Evolutionary conservation across 92 coral and sea anemone species (phyloP), one percentile per base, ranked within the genome.

Genomic region (Palythoa caribaeorum): DNA sequence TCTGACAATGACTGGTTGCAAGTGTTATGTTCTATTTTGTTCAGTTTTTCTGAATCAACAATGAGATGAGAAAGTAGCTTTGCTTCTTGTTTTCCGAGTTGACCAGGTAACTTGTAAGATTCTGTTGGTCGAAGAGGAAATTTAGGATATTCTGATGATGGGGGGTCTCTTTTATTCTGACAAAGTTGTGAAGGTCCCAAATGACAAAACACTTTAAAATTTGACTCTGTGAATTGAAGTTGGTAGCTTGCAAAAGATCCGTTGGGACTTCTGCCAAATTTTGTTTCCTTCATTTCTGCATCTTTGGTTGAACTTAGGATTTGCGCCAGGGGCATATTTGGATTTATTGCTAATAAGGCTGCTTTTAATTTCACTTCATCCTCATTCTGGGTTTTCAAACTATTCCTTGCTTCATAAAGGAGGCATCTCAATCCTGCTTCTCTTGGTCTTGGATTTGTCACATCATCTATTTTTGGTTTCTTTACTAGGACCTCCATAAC

Each of bases 401-500:
- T 78, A 63, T 17, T 39, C 65, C 92, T 89, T 71, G 89, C 84
- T 17, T 83, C 89, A 51, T 89, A 74, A 1, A 83, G 55, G 37
- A 89, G 83, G 11, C 72, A 73, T 21, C 76, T 89, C 13, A 87
- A 55, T 70, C 90, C 93, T 87, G 76, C 76, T 65, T 74, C 86
- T 78, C 77, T 38, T 55, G 68, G 84, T 47, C 51, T 60, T 28
- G 28, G 71, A 66, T 69, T 1, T 10, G 80, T 68, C 1, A 14
- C 7, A 79, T 88, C 86, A 87, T 78, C 90, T 28, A 19, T 85
- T 71, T 17, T 66, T 89, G n/a, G 90, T 80, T 91, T 91, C 73
- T 91, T 91, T 10, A 91, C 87, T 28, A 84, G 35, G n/a, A 83
- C 78, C 37, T 91, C 89, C 89, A 91, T 84, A 54, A 88, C 73